These are phyloP conservation scores for Hoplostethus mediterraneus DNA, from an alignment of 2,797 vertebrate species.

Conservation along the genomic window DNA sequence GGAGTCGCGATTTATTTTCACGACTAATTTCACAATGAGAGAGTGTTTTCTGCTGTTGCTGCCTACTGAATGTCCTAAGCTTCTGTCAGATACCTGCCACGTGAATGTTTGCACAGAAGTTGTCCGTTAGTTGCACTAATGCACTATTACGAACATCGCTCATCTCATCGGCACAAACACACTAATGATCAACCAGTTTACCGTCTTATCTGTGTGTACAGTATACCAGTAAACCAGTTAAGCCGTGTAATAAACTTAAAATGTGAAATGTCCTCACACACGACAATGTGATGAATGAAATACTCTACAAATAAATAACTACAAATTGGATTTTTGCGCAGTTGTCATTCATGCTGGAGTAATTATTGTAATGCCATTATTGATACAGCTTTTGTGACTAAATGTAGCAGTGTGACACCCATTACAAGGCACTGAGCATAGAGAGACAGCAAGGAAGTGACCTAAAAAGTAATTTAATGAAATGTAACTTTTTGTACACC, in stretches of 20 bases:
- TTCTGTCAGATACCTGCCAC: slow-evolving; percentile 32
- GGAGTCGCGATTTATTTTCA: not conserved
- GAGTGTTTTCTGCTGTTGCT: slow-evolving; percentile 1
- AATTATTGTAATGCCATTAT: too few relatives aligned
- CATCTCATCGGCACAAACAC: slow-evolving; percentile 29
- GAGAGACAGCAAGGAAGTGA: not conserved
- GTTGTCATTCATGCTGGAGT: slow-evolving; percentile 25
- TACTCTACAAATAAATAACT: slow-evolving; percentile 53
- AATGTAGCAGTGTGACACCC: not conserved
- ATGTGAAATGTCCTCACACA: slow-evolving; percentile 9
- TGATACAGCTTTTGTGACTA: not conserved
- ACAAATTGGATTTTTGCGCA: slow-evolving; percentile 6
- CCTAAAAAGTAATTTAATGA: not conserved
- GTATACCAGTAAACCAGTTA: not conserved
- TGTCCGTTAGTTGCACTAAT: slow-evolving; percentile 5
- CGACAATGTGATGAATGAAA: slow-evolving; percentile 16
- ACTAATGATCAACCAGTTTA: slow-evolving; percentile 64
- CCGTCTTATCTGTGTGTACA: slow-evolving; percentile 27
- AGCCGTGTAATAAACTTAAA: slow-evolving; percentile 9
- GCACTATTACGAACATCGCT: slow-evolving; percentile 47
- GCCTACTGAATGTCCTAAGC: slow-evolving; percentile 14
- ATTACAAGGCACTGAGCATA: too few relatives aligned
- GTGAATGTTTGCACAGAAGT: slow-evolving; percentile 27
- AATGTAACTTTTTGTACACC: not conserved
- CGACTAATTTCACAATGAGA: slow-evolving; percentile 5